phyloP scores from a whole-genome alignment of 2,888 invertebrate genomes.

The Erebia ligea region DNA sequence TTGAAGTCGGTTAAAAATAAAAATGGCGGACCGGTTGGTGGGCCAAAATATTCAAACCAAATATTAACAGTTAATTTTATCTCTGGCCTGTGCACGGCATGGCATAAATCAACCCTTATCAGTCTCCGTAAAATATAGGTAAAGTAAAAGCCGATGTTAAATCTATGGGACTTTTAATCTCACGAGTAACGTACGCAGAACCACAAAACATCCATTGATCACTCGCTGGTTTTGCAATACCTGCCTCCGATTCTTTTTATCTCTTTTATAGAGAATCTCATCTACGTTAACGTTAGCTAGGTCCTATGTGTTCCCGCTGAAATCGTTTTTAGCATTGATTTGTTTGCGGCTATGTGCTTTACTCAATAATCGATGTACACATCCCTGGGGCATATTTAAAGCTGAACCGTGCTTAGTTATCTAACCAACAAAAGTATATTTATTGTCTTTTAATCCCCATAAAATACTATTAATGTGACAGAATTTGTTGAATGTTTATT shows the following conservation, averaged over 20 bases:
- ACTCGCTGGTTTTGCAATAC: constrained; percentile 39
- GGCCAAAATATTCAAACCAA: no score
- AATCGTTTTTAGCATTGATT: constrained; percentile 21
- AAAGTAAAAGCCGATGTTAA: constrained; percentile 9
- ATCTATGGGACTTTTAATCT: constrained; percentile 63
- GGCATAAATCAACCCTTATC: neutral
- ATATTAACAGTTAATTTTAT: no score
- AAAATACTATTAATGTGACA: neutral
- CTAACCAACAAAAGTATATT: constrained; percentile 29
- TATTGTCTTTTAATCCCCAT: constrained; percentile 26
- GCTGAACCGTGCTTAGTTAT: constrained; percentile 15
- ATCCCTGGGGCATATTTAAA: constrained; percentile 23
- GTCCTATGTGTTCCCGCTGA: constrained; percentile 6
- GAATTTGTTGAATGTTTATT: neutral
- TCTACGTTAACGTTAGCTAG: neutral
- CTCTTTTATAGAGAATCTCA: constrained; percentile 28
- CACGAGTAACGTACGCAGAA: constrained; percentile 52
- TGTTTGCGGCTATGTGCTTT: constrained; percentile 15
- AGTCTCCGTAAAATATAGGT: neutral
- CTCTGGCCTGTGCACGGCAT: neutral
- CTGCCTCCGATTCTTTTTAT: constrained; percentile 32
- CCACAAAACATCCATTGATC: constrained; percentile 38
- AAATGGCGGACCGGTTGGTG: no score
- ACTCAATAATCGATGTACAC: constrained; percentile 7
- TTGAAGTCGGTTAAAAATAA: no score